These are phyloP conservation scores for Chelon labrosus DNA, from an alignment of 2,797 vertebrate species.

Conservation along the genomic window DNA sequence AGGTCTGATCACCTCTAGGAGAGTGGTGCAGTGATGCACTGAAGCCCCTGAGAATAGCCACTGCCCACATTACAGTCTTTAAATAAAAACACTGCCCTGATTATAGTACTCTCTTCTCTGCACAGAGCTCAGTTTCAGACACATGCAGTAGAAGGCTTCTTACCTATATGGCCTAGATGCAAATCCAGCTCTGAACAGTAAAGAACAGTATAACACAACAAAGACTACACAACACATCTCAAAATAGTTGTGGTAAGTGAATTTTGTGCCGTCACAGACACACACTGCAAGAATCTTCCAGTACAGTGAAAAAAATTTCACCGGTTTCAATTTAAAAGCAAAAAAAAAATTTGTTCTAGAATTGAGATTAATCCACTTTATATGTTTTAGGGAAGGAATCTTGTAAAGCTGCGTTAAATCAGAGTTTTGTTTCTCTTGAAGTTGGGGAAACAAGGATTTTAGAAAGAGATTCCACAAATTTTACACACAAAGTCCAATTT, in stretches of 20 bases:
- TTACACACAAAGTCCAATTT: not conserved
- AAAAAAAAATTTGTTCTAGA: not conserved
- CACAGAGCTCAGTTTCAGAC: constrained; percentile 53
- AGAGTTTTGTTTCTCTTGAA: not conserved
- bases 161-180: constrained; percentile 74
- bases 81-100: constrained; percentile 88
- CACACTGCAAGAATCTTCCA: not conserved
- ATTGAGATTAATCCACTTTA: not conserved
- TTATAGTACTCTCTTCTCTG: constrained; percentile 71
- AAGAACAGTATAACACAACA: constrained; percentile 31
- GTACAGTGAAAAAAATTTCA: not conserved
- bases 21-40: constrained; percentile 70
- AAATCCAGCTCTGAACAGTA: constrained; percentile 39
- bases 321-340: not conserved
- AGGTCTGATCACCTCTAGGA: constrained; percentile 76
- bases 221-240: constrained; percentile 5
- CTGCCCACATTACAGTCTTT: constrained; percentile 83
- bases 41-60: constrained; percentile 72
- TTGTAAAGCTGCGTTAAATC: not conserved
- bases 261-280: not conserved
- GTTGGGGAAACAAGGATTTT: not conserved
- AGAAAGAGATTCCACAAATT: not conserved
- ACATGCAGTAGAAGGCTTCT: constrained; percentile 67
- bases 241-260: not conserved
- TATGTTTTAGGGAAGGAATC: constrained; percentile 24